A percentile compares a stretch with the other conserved stretches of the same genome.
These are phyloP conservation scores for Acronicta leporina DNA, from an alignment of 2,888 invertebrate species.

Conservation along the genomic window DNA sequence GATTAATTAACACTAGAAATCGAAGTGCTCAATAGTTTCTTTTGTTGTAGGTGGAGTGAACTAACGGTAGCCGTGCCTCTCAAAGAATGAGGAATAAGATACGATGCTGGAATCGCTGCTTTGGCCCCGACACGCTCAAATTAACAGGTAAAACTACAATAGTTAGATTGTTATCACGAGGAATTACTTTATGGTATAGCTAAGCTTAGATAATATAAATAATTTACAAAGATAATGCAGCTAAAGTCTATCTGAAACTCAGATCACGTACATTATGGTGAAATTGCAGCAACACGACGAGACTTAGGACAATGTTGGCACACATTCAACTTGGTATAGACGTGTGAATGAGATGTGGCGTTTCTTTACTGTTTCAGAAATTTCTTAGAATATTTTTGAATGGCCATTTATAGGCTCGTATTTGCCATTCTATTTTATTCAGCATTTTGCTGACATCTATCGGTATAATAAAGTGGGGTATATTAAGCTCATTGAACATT, in stretches of 20 bases:
- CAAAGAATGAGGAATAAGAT: slow-evolving; percentile 88
- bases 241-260: slow-evolving; percentile 32
- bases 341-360: slow-evolving; percentile 29
- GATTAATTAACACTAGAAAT: slow-evolving; percentile 50
- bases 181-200: slow-evolving; percentile 35
- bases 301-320: slow-evolving; percentile 33
- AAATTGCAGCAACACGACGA: slow-evolving; percentile 44
- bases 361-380: neutral
- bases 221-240: slow-evolving; percentile 44
- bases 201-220: slow-evolving; percentile 34
- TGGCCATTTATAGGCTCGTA: neutral
- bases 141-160: slow-evolving; percentile 79
- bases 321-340: slow-evolving; percentile 38
- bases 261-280: slow-evolving; percentile 42
- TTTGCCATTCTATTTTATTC: neutral
- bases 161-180: slow-evolving; percentile 13
- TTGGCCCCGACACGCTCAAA: slow-evolving; percentile 77
- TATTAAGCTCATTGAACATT: no score
- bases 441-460: neutral
- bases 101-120: slow-evolving; percentile 79
- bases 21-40: slow-evolving; percentile 47
- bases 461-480: no score
- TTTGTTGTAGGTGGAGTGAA: slow-evolving; percentile 73
- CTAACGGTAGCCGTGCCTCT: slow-evolving; percentile 71
- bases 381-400: neutral